These are phyloP conservation scores for Speoplatyrhinus poulsoni DNA, from an alignment of 2,113 vertebrate genomes.

Conservation along the genomic window DNA sequence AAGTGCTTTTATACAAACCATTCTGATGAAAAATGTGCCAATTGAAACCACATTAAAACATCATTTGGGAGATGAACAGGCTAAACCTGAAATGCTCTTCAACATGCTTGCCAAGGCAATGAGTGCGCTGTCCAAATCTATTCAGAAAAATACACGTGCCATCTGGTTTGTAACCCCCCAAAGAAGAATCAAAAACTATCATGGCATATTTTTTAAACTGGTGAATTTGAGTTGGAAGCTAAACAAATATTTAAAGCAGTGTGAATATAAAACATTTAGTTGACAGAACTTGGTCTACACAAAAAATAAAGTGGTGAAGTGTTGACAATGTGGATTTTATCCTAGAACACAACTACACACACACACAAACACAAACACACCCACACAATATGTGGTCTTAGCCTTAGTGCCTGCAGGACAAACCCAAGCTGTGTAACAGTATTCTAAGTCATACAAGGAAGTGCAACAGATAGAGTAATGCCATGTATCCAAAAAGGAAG, in stretches of 20 bases:
- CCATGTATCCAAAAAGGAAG: too few relatives aligned
- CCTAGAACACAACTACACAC: neutral
- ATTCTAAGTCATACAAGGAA: too few relatives aligned
- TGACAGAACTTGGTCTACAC: neutral
- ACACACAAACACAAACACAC: too few relatives aligned
- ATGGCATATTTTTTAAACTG: neutral
- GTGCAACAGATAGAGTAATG: too few relatives aligned
- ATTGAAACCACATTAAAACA: slow-evolving; percentile 4
- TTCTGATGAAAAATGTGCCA: slow-evolving; percentile 7
- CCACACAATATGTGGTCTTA: neutral
- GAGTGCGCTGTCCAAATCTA: neutral
- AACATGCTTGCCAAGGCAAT: slow-evolving; percentile 7
- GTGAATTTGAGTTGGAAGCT: neutral
- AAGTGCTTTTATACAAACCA: neutral
- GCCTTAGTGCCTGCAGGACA: slow-evolving; percentile 3
- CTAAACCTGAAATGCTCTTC: neutral
- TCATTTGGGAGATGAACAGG: slow-evolving; percentile 9
- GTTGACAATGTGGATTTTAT: neutral
- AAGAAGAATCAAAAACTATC: neutral
- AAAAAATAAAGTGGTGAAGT: neutral
- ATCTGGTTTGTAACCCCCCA: neutral
- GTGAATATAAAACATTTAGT: neutral
- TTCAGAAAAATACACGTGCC: neutral
- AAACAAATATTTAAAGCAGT: neutral
- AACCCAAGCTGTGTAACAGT: neutral